phyloP scores from a whole-genome alignment of 1,140 invertebrate genomes.

The Leucophenga varia region DNA sequence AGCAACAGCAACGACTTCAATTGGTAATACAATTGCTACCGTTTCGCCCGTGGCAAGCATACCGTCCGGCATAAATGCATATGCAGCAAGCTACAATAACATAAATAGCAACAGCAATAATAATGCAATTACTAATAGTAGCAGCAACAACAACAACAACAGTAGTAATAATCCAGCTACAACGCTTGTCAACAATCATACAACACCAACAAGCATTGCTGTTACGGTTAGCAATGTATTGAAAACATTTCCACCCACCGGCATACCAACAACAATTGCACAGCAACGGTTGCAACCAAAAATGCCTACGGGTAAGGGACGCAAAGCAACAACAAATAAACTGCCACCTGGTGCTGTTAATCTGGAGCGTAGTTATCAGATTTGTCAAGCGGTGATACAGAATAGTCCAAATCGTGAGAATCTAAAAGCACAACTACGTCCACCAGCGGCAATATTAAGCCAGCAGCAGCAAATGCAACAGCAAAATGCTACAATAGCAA shows the following conservation, averaged over 20 bases:
- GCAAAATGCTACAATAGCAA: slow-evolving; percentile 27
- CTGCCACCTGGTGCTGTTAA: slow-evolving; percentile 86
- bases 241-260: slow-evolving; percentile 57
- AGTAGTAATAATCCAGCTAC: slow-evolving; percentile 8
- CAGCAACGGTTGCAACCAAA: slow-evolving; percentile 51
- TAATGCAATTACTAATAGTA: neutral
- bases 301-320: slow-evolving; percentile 49
- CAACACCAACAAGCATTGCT: slow-evolving; percentile 12
- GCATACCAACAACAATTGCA: slow-evolving; percentile 53
- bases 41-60: slow-evolving; percentile 27
- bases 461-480: slow-evolving; percentile 51
- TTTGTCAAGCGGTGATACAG: slow-evolving; percentile 92
- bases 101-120: neutral
- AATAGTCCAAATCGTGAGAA: slow-evolving; percentile 87
- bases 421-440: slow-evolving; percentile 80
- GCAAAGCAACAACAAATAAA: slow-evolving; percentile 63
- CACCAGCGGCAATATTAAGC: slow-evolving; percentile 68
- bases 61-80: slow-evolving; percentile 29
- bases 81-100: slow-evolving; percentile 19
- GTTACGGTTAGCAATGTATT: slow-evolving; percentile 26
- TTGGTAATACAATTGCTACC: slow-evolving; percentile 13
- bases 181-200: slow-evolving; percentile 17
- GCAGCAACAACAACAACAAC: slow-evolving; percentile 17
- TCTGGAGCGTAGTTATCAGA: slow-evolving; percentile 91
- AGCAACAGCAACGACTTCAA: slow-evolving; percentile 27